These are phyloP conservation scores for Cervus canadensis DNA, from an alignment of 2,113 vertebrate species.

Conservation along the genomic window DNA sequence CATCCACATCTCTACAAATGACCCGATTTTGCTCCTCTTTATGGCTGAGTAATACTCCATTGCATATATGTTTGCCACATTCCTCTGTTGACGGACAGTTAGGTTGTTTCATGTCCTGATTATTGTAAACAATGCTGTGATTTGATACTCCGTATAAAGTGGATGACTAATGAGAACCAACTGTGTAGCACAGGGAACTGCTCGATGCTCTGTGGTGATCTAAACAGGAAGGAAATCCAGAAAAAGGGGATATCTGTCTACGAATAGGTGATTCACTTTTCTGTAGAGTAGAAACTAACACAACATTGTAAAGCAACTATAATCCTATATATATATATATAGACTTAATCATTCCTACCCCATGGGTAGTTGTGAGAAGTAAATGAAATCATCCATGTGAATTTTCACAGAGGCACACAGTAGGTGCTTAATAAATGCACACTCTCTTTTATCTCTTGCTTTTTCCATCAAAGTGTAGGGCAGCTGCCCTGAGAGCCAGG, in stretches of 20 bases:
- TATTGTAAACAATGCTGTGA: not conserved
- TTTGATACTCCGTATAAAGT: not conserved
- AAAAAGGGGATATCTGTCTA: not conserved
- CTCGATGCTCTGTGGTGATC: not conserved
- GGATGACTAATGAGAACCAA: not conserved
- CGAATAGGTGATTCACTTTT: not conserved
- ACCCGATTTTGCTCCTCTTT: not conserved
- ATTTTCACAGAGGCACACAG: not conserved
- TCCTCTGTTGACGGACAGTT: not conserved
- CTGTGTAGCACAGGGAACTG: not conserved
- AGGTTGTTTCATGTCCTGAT: not conserved
- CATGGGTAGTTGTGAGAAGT: not conserved
- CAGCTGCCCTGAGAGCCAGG: not conserved
- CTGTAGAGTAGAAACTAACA: not conserved
- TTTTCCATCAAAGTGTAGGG: not conserved
- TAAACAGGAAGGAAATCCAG: not conserved
- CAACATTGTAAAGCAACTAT: not conserved
- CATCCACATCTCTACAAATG: not conserved
- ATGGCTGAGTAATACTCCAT: not conserved
- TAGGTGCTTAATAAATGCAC: not conserved
- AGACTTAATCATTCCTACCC: not conserved
- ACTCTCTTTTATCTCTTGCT: not conserved
- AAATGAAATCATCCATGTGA: not conserved
- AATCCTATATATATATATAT: not conserved
- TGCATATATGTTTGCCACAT: not conserved